Base-by-base conservation (phyloP, 2,888 invertebrate genomes). In the Sphaerophoria taeniata region DNA sequence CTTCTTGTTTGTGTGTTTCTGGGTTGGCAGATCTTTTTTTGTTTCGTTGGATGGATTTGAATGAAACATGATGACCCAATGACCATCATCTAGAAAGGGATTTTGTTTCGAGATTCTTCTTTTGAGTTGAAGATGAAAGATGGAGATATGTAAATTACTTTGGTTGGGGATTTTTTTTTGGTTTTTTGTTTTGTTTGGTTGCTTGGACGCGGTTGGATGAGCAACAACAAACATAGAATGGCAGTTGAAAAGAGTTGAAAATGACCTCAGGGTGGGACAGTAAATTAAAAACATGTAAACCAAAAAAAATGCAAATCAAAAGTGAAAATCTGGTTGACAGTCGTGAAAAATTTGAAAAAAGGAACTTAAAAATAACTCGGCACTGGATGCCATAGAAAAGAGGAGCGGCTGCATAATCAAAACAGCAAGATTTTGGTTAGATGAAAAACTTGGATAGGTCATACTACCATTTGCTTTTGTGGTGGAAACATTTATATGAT, bases 21-120 rank as follows among this genome's bases (percentile, higher is more conserved):
- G 60, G 45, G 65, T 14, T 14, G 39, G 24, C 45, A 56, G 49
- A 16, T 14, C n/a, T 43, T 43, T 43, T 43, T 6, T 43, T 43
- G 43, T 51, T 58, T 58, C 24, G 47, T 11, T 61, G 71, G 43
- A 53, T 36, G 71, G 33, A 70, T 51, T 49, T 36, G 39, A 58
- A 74, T 79, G 79, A 55, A 75, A 79, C 75, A 79, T 61, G 83
- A 84, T 51, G 65, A 67, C 33, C 83, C 83, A 51, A 67, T 79
- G 70, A 31, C 43, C 69, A 71, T 43, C 12, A 72, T 9, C 67
- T 16, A 67, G 24, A 43, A 12, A 56, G 39, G 33, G 14, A 14
- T 14, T 34, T 49, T 65, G 34, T 49, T 65, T 34, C 14, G 51
- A 33, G 33, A 6, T 33, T 14, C 6, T 24, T 51, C 51, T 34